Evolutionary conservation across 2,888 invertebrate genomes (phyloP).

Genomic region (Galeopsomyia nigrocyanea): DNA sequence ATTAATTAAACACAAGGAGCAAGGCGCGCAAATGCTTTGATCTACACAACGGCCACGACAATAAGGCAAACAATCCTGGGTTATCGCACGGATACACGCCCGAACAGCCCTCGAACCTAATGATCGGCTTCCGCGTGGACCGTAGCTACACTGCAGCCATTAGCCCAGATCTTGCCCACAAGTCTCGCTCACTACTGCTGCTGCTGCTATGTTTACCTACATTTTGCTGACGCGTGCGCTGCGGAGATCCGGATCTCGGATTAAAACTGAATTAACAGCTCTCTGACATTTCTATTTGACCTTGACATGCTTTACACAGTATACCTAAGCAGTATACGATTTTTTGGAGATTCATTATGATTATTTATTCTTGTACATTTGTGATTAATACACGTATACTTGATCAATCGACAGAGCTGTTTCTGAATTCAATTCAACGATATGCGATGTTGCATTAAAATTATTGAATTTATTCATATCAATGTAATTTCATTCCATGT

Average conservation of each 20-base stretch:
- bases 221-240: not conserved
- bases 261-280: not conserved
- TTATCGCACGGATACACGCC: slow-evolving; percentile 14
- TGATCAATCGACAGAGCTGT: too few relatives aligned
- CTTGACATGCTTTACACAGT: not conserved
- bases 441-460: too few relatives aligned
- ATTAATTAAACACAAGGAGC: slow-evolving; percentile 11
- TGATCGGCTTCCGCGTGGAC: slow-evolving; percentile 25
- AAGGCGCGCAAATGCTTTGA: not conserved
- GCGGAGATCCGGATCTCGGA: not conserved
- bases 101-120: slow-evolving; percentile 13
- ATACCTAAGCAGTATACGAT: not conserved
- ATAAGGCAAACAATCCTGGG: slow-evolving; percentile 23
- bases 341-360: too few relatives aligned
- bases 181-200: too few relatives aligned
- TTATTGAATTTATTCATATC: too few relatives aligned
- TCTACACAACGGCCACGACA: slow-evolving; percentile 1
- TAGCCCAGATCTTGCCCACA: too few relatives aligned
- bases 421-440: too few relatives aligned
- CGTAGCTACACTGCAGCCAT: not conserved
- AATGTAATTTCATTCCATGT: too few relatives aligned
- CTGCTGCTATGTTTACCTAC: not conserved
- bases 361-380: too few relatives aligned
- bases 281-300: not conserved
- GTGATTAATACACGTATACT: too few relatives aligned